Base-by-base conservation (phyloP, 2,113 vertebrate genomes). In the Circaetus cinerascens region DNA sequence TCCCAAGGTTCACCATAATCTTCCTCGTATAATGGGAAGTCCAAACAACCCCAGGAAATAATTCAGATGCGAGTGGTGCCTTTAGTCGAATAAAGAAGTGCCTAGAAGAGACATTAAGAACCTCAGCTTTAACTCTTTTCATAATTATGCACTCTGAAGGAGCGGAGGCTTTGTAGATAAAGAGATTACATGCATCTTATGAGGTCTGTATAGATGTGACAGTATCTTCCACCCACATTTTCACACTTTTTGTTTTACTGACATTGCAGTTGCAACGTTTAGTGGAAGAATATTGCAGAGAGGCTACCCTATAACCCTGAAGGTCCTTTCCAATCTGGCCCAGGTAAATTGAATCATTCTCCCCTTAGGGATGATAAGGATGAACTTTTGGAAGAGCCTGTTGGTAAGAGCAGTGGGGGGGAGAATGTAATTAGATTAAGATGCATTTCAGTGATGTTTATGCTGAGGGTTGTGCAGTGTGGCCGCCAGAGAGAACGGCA, bases 31-130 rank as follows among this genome's bases (percentile, higher is more conserved):
- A 95, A 96, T 86, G 62, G 71, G 88, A 94, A 86, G 93, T 88
- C 91, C 94, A 92, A 38, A 95, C 95, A 97, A 91, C 90, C 88
- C 94, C 86, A 95, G 95, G 96, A 96, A 92, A 83, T 94, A 88
- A 95, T 97, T 96, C 95, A 80, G 83, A 81, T 93, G 79, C 8
- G 7, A 86, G 72, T 57, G 79, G 63, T 94, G 88, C 75, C 59
- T 93, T 43, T 72, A 81, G 69, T 56, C 40, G 74, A 78, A 91
- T 71, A 91, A 96, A 96, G 89, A 91, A 88, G 17, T 36, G 88
- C 59, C 66, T 64, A 40, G 90, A 78, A 91, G 87, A 85, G 60
- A 68, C 86, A 40, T 89, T 55, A 72, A 81, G 77, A 87, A 68
- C 85, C 48, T 87, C 64, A 68, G 80, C 91, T 91, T 76, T 77